Base-by-base conservation (phyloP, 2,888 invertebrate genomes). In the Nomada hirtipes region DNA sequence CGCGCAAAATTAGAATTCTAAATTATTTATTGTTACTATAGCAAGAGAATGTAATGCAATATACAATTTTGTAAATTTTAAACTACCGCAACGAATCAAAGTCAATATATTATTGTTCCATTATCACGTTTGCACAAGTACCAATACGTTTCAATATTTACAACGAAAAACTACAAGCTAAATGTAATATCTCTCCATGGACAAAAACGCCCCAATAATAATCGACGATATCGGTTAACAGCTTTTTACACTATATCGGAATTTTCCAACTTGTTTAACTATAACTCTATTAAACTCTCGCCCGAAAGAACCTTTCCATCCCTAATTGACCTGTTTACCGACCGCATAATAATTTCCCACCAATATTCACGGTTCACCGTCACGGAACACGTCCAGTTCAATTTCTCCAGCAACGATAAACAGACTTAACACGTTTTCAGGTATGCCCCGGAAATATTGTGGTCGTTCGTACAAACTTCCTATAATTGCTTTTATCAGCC, bases 401-500 rank as follows among this genome's bases (percentile, higher is more conserved):
- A 78, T 79, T 77, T 47, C 20, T 61, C 42, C 4, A 36, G 18
- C 36, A 63, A 61, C 52, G n/a, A 67, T 71, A 70, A 79, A 65
- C 70, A 60, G 23, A 61, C 65, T 79, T 71, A 65, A 50, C 60
- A 64, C 26, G 13, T 64, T 61, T 70, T 59, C n/a, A 36, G 13
- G 44, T 44, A 63, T n/a, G 63, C 53, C 44, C 36, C 53, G 77
- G 59, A 75, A 68, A 69, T 69, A 63, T 42, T 23, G 36, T 26
- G 53, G 42, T 57, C 67, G 47, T 57, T 79, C 44, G 47, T 65
- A 68, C 68, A 75, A 76, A 77, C 55, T 87, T 79, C 52, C 75
- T 57, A 65, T 87, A 86, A 86, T 86, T 87, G 79, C 79, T 85
- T 82, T 72, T 75, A 73, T 77, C 75, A 57, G 59, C 29, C 29